Evolutionary conservation across 2,797 vertebrate genomes (phyloP), one percentile per base, ranked within the genome.

Genomic region (Sebastiscus albofasciatus): DNA sequence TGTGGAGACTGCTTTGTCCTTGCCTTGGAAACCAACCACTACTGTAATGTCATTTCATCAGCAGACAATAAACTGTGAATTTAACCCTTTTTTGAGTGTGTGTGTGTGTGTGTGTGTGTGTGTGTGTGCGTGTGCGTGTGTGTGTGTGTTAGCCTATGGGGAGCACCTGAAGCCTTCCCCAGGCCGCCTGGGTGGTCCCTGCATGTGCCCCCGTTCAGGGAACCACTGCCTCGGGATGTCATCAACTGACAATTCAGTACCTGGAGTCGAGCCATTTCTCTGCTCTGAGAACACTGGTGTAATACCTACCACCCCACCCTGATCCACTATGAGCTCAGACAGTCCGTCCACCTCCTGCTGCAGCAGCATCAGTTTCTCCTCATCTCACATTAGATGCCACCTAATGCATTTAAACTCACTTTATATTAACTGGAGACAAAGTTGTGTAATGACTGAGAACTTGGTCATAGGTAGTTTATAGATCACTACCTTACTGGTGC

Each of bases 261-360:
- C 74, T 87, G 84, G 87, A 88, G 54, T 71, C 31, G 3, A 83
- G 87, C 80, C 90, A 92, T 74, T 75, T 84, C 29, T 75, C 60
- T 67, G 84, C 29, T 75, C 54, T 67, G 84, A 77, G 64, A 91
- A 82, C 79, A 81, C 66, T 80, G 66, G 39, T 68, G 86, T 87
- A 85, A 72, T 52, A 75, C 72, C 75, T 88, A 83, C 87, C 84
- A 83, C 87, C 84, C 81, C 90, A 87, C 88, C 90, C 87, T 77
- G 69, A 78, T 79, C 80, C 80, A 83, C 80, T 77, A 71, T 18
- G 22, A 73, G 12, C 39, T 26, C 59, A 52, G 46, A 76, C 62
- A 42, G 55, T 5, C 36, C 60, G 65, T 72, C 24, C 71, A 75
- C 62, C 61, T 71, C 24, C 46, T 49, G 14, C 14, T 33, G 16